These are phyloP conservation scores for Rhynchomys soricoides DNA, from an alignment of 2,113 vertebrate species.

Conservation along the genomic window DNA sequence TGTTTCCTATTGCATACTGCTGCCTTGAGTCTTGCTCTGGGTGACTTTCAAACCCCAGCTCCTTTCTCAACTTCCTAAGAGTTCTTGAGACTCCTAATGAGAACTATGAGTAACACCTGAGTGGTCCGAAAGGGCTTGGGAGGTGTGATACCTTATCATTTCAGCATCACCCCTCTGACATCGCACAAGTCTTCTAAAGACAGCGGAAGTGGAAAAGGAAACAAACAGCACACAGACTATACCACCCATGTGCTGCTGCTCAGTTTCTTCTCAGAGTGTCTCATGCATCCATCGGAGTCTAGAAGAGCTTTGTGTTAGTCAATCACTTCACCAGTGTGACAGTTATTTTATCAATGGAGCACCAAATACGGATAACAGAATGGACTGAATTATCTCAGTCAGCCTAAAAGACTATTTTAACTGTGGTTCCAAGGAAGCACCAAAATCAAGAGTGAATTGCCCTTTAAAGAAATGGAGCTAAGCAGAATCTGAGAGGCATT, in stretches of 20 bases:
- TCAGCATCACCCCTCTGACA: not conserved
- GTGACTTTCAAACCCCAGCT: slow-evolving; percentile 39
- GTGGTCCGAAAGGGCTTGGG: not conserved
- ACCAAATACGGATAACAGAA: slow-evolving; percentile 36
- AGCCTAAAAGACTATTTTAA: slow-evolving; percentile 51
- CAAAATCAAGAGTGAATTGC: not conserved
- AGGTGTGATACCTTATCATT: not conserved
- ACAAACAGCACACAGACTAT: slow-evolving; percentile 19
- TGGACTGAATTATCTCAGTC: slow-evolving; percentile 50
- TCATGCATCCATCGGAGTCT: not conserved
- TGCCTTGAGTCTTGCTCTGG: slow-evolving; percentile 54
- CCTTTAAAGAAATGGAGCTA: slow-evolving; percentile 7
- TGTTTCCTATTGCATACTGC: slow-evolving; percentile 72
- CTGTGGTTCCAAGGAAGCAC: not conserved
- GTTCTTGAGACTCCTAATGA: slow-evolving; percentile 41
- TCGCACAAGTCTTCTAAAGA: slow-evolving; percentile 2
- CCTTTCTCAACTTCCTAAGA: slow-evolving; percentile 12
- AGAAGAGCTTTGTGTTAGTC: slow-evolving; percentile 38
- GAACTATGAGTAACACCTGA: not conserved
- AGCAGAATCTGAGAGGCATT: not conserved
- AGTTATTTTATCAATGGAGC: slow-evolving; percentile 62
- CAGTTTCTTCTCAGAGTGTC: not conserved
- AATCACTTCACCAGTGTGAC: slow-evolving; percentile 50
- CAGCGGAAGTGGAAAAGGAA: slow-evolving; percentile 2
- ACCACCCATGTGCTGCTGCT: not conserved